These are phyloP conservation scores for Lophotis ruficrista DNA, from an alignment of 2,113 vertebrate species.

Conservation along the genomic window DNA sequence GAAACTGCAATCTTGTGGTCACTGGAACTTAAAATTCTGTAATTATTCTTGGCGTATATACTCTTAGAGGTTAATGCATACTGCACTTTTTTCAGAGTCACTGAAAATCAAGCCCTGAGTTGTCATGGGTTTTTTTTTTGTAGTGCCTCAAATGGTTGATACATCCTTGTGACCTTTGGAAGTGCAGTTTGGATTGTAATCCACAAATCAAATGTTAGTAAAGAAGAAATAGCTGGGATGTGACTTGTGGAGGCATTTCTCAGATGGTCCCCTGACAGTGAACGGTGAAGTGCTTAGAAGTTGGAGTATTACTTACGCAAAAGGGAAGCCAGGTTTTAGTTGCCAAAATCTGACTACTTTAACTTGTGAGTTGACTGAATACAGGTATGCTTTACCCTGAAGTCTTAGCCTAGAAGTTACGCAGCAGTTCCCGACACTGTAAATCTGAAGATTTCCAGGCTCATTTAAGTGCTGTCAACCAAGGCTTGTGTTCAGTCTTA, in stretches of 20 bases:
- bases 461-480: constrained; percentile 35
- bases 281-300: background rate
- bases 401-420: background rate
- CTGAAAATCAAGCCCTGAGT: background rate
- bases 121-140: background rate
- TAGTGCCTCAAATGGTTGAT: background rate
- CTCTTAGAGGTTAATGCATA: background rate
- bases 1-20: background rate
- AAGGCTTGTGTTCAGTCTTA: constrained; percentile 42
- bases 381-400: background rate
- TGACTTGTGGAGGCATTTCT: constrained; percentile 8
- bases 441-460: constrained; percentile 50
- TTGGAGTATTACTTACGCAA: background rate
- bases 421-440: background rate
- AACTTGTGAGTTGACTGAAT: background rate
- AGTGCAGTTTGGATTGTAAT: background rate
- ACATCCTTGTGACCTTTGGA: background rate
- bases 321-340: background rate
- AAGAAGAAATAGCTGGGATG: background rate
- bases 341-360: constrained; percentile 6
- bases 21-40: background rate
- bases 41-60: background rate
- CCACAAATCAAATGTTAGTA: background rate
- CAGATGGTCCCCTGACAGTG: background rate
- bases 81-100: background rate